Evolutionary conservation across 1,140 invertebrate species (phyloP).

Genomic region (Rhynchophorus ferrugineus): DNA sequence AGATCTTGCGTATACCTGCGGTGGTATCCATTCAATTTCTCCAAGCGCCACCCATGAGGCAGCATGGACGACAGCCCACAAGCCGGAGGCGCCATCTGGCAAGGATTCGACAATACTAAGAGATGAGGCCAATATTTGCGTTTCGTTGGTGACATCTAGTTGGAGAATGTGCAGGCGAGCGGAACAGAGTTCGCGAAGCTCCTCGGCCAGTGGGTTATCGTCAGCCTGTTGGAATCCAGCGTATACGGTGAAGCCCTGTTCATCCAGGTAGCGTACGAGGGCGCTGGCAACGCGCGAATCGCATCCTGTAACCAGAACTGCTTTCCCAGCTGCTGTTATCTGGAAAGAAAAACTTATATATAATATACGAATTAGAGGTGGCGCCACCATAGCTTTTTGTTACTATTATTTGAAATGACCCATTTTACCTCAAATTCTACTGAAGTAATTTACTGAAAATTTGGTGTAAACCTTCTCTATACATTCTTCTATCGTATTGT

Average conservation of each 20-base stretch:
- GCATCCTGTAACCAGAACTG: conserved; percentile 77
- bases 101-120: conserved; percentile 68
- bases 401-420: too few species aligned
- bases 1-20: conserved; percentile 43
- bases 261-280: conserved; percentile 65
- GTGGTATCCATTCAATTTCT: conserved; percentile 81
- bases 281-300: conserved; percentile 70
- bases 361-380: too few species aligned
- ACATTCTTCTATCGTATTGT: too few species aligned
- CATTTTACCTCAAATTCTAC: too few species aligned
- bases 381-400: too few species aligned
- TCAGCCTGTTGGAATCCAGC: conserved; percentile 63
- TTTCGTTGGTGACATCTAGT: conserved; percentile 67
- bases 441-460: too few species aligned
- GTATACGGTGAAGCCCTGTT: conserved; percentile 74
- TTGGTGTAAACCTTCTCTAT: too few species aligned
- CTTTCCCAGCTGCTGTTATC: conserved; percentile 71
- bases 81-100: conserved; percentile 64
- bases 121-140: conserved; percentile 64
- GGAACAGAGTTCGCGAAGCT: conserved; percentile 66
- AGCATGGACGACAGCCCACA: conserved; percentile 87
- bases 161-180: conserved; percentile 65
- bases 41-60: conserved; percentile 81
- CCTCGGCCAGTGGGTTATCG: conserved; percentile 54
- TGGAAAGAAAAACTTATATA: too few species aligned